Evolutionary conservation across 1,140 invertebrate genomes (phyloP).

Genomic region (Phthorimaea operculella): DNA sequence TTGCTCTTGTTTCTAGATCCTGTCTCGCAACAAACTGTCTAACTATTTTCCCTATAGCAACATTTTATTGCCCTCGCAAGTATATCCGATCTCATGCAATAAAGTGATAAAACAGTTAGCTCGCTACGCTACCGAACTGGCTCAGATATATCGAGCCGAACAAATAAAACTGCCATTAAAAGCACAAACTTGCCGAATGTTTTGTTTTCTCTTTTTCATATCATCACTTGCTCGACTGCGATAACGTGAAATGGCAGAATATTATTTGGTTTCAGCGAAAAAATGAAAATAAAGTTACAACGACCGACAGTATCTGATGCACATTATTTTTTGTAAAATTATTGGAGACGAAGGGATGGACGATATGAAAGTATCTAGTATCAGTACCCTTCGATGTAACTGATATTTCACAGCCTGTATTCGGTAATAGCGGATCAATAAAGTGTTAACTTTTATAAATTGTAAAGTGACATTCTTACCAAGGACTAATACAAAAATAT

Average conservation of each 20-base stretch:
- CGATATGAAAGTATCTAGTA: neutral
- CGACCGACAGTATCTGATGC: no score
- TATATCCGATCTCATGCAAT: constrained; percentile 62
- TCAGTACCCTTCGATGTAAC: no score
- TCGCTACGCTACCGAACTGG: constrained; percentile 43
- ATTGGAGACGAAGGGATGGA: neutral
- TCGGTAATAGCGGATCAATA: no score
- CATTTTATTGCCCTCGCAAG: constrained; percentile 53
- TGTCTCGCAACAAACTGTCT: constrained; percentile 4
- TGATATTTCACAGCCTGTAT: no score
- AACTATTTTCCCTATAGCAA: constrained; percentile 33
- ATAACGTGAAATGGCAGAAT: neutral
- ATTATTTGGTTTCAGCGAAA: neutral
- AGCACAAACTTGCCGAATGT: constrained; percentile 48
- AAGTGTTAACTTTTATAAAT: no score
- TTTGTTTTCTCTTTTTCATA: constrained; percentile 41
- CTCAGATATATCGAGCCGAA: constrained; percentile 52
- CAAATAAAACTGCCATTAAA: constrained; percentile 60
- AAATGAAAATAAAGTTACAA: no score
- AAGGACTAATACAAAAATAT: no score
- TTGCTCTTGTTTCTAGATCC: constrained; percentile 1
- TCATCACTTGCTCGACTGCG: neutral
- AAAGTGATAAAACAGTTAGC: constrained; percentile 67
- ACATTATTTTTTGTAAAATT: constrained; percentile 3
- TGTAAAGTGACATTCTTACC: no score